These are phyloP conservation scores for Drosophila sordidula DNA, from an alignment of 2,888 invertebrate genomes.

Conservation along the genomic window DNA sequence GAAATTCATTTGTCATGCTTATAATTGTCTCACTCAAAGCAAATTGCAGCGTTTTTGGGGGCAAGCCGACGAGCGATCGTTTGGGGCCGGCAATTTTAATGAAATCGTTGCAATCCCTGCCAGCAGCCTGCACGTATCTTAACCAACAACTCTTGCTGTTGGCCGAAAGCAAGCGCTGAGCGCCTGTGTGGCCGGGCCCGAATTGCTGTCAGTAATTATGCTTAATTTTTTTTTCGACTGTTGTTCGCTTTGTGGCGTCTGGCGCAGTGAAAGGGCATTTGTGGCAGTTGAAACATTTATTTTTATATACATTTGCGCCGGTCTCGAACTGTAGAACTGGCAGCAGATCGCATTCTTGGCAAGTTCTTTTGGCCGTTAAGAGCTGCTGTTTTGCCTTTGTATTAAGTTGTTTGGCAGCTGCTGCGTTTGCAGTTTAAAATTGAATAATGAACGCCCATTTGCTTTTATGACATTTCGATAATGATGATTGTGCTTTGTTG, in stretches of 20 bases:
- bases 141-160: constrained; percentile 11
- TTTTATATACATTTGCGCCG: constrained; percentile 56
- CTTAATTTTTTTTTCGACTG: constrained; percentile 67
- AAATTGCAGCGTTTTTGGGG: constrained; percentile 71
- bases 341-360: constrained; percentile 42
- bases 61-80: constrained; percentile 44
- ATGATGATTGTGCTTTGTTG: constrained; percentile 71
- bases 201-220: constrained; percentile 81
- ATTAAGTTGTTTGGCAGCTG: constrained; percentile 80
- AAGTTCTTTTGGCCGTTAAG: constrained; percentile 17
- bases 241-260: constrained; percentile 30
- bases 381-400: constrained; percentile 53
- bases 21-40: constrained; percentile 78
- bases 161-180: neutral
- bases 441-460: constrained; percentile 80
- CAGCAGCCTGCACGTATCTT: constrained; percentile 69
- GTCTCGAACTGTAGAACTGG: constrained; percentile 12
- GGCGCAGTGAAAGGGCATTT: constrained; percentile 66
- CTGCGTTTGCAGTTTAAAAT: constrained; percentile 72
- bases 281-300: constrained; percentile 75
- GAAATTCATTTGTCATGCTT: constrained; percentile 82
- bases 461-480: constrained; percentile 82
- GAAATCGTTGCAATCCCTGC: constrained; percentile 69
- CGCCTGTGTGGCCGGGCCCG: constrained; percentile 71
- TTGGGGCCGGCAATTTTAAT: constrained; percentile 76